A percentile compares a stretch with the other conserved stretches of the same genome.
These are phyloP conservation scores for Ophioninae sp. DNA, from an alignment of 2,888 invertebrate genomes.

Conservation along the genomic window DNA sequence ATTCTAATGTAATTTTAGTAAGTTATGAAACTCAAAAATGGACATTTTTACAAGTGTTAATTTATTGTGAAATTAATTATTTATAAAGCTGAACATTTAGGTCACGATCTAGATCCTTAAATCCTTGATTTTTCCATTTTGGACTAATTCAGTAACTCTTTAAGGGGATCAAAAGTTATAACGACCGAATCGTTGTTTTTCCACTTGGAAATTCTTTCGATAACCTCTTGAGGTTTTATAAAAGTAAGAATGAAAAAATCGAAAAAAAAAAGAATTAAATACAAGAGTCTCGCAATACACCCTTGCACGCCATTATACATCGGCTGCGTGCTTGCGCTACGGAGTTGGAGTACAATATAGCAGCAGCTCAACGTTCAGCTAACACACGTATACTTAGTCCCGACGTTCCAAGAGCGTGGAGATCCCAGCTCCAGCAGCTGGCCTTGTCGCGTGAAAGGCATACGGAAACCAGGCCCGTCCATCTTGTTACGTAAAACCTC, in stretches of 20 bases:
- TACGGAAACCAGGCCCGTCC: conserved; percentile 78
- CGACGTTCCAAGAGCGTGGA: conserved; percentile 60
- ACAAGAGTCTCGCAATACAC: conserved; percentile 42
- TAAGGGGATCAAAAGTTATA: too few species aligned
- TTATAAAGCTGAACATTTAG: too few species aligned
- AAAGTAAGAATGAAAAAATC: background rate
- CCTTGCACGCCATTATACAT: conserved; percentile 36
- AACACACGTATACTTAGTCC: conserved; percentile 59
- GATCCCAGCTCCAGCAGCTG: conserved; percentile 67
- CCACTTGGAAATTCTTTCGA: too few species aligned
- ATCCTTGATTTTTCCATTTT: too few species aligned
- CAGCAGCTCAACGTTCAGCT: conserved; percentile 52
- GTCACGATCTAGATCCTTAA: too few species aligned
- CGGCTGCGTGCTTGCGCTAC: conserved; percentile 11
- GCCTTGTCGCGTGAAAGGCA: conserved; percentile 79
- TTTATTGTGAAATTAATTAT: too few species aligned
- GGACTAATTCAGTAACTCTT: too few species aligned
- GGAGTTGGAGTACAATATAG: conserved; percentile 30
- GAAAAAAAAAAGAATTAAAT: conserved; percentile 24
- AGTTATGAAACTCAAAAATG: too few species aligned
- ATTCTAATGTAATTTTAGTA: too few species aligned
- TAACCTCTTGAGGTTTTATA: too few species aligned
- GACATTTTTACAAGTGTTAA: too few species aligned
- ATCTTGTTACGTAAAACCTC: conserved; percentile 80
- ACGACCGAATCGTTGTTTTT: too few species aligned